These are phyloP conservation scores for Notodonta dromedarius DNA, from an alignment of 2,888 invertebrate species.

Conservation along the genomic window DNA sequence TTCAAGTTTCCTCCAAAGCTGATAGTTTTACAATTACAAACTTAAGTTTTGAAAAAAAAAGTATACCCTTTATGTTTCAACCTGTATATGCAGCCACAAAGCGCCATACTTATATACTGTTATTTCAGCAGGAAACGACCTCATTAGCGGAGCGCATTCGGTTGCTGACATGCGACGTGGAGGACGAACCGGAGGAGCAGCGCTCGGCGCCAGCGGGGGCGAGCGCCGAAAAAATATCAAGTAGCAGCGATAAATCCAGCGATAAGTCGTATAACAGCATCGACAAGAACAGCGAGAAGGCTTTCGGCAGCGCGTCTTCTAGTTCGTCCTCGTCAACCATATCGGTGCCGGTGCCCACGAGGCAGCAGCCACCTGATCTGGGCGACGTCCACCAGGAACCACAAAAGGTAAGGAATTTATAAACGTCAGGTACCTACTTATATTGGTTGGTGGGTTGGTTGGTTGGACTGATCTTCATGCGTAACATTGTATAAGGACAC, in stretches of 20 bases:
- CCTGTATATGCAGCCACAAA: not conserved
- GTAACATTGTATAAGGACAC: too few relatives aligned
- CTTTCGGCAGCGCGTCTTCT: slow-evolving; percentile 82
- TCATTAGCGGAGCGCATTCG: slow-evolving; percentile 94
- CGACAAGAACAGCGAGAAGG: slow-evolving; percentile 80
- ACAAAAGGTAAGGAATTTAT: slow-evolving; percentile 56
- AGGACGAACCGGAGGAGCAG: slow-evolving; percentile 85
- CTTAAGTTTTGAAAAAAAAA: too few relatives aligned
- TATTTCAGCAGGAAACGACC: slow-evolving; percentile 85
- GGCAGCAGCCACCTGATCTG: slow-evolving; percentile 71
- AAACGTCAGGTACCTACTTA: not conserved
- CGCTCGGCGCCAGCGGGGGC: slow-evolving; percentile 88
- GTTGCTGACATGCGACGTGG: slow-evolving; percentile 93
- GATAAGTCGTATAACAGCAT: slow-evolving; percentile 82
- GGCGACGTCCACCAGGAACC: slow-evolving; percentile 74
- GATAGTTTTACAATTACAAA: too few relatives aligned
- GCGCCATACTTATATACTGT: slow-evolving; percentile 2
- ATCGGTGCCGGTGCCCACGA: slow-evolving; percentile 60
- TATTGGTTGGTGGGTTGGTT: too few relatives aligned
- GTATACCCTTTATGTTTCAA: too few relatives aligned
- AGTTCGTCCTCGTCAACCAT: slow-evolving; percentile 75
- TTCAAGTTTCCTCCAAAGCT: too few relatives aligned
- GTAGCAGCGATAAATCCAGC: slow-evolving; percentile 75
- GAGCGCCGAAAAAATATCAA: slow-evolving; percentile 85
- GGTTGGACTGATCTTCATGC: too few relatives aligned